A percentile compares a stretch with the other conserved stretches of the same genome.
Conservation (phyloP, 2,797 vertebrate genomes). For the Sebastes iracundus region DNA sequence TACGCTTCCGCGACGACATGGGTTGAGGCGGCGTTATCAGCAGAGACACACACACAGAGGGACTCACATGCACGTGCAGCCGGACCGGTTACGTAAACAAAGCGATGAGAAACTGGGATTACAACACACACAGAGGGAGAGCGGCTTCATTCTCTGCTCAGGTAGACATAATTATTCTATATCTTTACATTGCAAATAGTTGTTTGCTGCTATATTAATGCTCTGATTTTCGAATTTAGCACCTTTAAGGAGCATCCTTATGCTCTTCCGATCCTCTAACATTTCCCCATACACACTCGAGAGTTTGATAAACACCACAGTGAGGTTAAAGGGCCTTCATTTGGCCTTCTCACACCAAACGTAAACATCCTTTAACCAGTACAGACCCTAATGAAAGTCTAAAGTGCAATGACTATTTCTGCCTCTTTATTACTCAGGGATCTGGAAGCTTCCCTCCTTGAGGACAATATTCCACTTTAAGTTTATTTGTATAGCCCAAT, state of each 20-base stretch:
- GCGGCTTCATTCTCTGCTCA: too few relatives aligned
- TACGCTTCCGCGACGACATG: too few relatives aligned
- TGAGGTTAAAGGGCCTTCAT: conserved; percentile 9
- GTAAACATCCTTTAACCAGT: conserved; percentile 48
- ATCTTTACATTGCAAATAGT: too few relatives aligned
- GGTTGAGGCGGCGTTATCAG: too few relatives aligned
- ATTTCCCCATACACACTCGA: neutral
- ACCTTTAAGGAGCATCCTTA: neutral
- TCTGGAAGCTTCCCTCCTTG: neutral
- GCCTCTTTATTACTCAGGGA: neutral
- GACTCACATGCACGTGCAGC: too few relatives aligned
- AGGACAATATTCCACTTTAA: conserved; percentile 26
- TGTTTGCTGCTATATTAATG: too few relatives aligned
- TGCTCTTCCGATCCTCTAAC: neutral
- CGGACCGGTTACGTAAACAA: fast-evolving
- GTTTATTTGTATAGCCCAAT: conserved; percentile 49
- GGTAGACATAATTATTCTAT: too few relatives aligned
- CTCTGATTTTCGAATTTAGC: too few relatives aligned
- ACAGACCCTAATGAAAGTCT: neutral
- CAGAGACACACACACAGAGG: too few relatives aligned
- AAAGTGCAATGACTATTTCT: conserved; percentile 13
- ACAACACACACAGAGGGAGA: too few relatives aligned
- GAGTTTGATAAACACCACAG: conserved; percentile 27
- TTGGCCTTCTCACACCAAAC: neutral
- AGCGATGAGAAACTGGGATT: too few relatives aligned